Percentiles rank a stretch among this genome's conserved stretches.
phyloP scores from a whole-genome alignment of 2,113 vertebrate species.

The Stigmatopora nigra region DNA sequence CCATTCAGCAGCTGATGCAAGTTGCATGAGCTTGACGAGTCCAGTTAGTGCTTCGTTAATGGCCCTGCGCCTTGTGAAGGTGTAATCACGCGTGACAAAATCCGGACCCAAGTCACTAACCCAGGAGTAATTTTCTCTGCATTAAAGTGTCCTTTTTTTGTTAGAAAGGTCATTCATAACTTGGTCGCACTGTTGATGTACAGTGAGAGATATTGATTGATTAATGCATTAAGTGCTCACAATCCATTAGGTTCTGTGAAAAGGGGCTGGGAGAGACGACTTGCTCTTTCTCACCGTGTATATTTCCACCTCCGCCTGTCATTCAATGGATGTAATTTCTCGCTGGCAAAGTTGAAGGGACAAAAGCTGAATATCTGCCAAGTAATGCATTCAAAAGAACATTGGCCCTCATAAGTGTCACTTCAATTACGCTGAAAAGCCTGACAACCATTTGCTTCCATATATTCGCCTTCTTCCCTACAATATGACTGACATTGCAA shows the following conservation, averaged over 20 bases:
- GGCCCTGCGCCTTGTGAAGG: constrained; percentile 76
- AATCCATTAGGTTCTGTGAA: constrained; percentile 98
- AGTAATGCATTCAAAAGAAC: constrained; percentile 92
- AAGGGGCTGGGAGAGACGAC: constrained; percentile 85
- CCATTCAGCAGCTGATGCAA: constrained; percentile 24
- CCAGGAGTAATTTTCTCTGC: constrained; percentile 87
- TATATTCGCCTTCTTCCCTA: constrained; percentile 76
- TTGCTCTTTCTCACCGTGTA: constrained; percentile 67
- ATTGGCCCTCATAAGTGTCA: constrained; percentile 96
- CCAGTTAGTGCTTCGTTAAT: constrained; percentile 74
- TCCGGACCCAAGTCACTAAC: constrained; percentile 83
- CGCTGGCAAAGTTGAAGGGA: constrained; percentile 91
- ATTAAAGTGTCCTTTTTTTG: constrained; percentile 96
- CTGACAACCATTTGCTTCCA: constrained; percentile 86
- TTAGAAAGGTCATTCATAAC: constrained; percentile 99
- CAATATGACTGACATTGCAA: constrained; percentile 52
- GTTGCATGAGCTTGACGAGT: constrained; percentile 38
- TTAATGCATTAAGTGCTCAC: constrained; percentile 99
- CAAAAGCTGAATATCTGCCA: constrained; percentile 92
- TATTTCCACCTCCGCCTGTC: constrained; percentile 97
- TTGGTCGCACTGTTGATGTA: constrained; percentile 92
- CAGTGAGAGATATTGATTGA: constrained; percentile 99
- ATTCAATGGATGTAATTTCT: constrained; percentile 90
- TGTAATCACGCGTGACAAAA: constrained; percentile 87
- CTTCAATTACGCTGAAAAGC: constrained; percentile 90